These are phyloP conservation scores for Pomatostomus ruficeps DNA, from an alignment of 2,113 vertebrate species.

Conservation along the genomic window DNA sequence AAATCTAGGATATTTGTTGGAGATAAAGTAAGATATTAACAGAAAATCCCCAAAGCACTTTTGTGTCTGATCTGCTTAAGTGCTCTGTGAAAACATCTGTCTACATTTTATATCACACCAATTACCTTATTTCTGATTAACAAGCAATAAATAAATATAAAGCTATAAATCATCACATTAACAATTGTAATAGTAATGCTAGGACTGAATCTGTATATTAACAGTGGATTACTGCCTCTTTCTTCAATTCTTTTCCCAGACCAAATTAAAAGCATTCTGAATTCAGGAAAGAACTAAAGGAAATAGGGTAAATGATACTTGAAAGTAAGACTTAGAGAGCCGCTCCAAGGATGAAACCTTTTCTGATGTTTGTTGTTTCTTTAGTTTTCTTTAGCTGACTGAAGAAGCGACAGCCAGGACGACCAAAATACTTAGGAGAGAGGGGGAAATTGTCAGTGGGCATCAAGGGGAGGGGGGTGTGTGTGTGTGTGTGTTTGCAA, in stretches of 20 bases:
- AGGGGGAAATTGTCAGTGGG: background rate
- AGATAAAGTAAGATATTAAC: background rate
- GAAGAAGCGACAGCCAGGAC: background rate
- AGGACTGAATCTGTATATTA: background rate
- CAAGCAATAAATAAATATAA: background rate
- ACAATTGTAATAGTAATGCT: background rate
- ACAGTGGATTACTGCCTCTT: background rate
- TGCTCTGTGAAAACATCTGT: background rate
- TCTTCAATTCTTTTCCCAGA: background rate
- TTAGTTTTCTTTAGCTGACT: background rate
- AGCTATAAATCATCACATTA: background rate
- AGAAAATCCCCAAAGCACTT: background rate
- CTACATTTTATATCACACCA: background rate
- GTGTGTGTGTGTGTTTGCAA: background rate
- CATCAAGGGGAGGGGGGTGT: rapidly evolving
- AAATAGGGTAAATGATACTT: conserved; percentile 8
- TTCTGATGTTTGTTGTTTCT: background rate
- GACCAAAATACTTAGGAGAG: background rate
- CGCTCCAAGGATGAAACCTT: background rate
- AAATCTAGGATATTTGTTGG: background rate
- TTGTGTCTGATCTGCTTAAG: background rate
- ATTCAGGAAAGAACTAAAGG: conserved; percentile 38
- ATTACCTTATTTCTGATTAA: background rate
- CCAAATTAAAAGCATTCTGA: background rate
- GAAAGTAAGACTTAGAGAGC: background rate